phyloP scores from a whole-genome alignment of 2,797 vertebrate species.

The Chlorospingus semifuscus region DNA sequence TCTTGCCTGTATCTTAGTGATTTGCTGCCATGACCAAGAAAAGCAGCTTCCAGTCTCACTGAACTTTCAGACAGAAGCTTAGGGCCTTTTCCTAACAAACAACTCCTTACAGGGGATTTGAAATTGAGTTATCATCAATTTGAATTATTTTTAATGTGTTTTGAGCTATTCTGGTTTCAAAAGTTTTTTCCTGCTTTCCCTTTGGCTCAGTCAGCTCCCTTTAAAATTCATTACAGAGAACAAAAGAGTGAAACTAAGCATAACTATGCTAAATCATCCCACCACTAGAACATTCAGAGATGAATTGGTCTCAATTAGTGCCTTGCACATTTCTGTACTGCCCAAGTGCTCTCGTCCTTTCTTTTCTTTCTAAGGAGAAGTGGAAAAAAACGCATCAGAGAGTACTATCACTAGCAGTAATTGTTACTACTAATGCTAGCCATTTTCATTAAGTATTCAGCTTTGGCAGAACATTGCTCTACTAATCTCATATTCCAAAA shows the following conservation, averaged over 20 bases:
- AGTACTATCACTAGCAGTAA: background rate
- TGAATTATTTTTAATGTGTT: background rate
- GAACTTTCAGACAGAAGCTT: background rate
- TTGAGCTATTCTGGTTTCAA: background rate
- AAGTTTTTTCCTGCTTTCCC: background rate
- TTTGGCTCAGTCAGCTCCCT: background rate
- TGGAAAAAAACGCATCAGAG: background rate
- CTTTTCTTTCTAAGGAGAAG: background rate
- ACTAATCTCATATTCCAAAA: constrained; percentile 3
- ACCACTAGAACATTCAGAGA: background rate
- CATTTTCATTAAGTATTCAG: background rate
- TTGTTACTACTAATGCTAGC: background rate
- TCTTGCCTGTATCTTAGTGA: background rate
- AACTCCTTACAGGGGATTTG: background rate
- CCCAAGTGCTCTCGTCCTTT: background rate
- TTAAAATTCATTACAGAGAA: constrained; percentile 24
- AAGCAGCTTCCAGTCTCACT: background rate
- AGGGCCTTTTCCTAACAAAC: background rate
- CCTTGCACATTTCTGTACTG: background rate
- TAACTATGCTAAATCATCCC: background rate
- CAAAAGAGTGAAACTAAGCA: background rate
- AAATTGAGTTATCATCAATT: background rate
- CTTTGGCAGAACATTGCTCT: background rate
- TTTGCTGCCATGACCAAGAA: background rate
- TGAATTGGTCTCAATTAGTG: background rate